Base-by-base conservation (phyloP, 2,113 vertebrate genomes). In the Prionailurus bengalensis region DNA sequence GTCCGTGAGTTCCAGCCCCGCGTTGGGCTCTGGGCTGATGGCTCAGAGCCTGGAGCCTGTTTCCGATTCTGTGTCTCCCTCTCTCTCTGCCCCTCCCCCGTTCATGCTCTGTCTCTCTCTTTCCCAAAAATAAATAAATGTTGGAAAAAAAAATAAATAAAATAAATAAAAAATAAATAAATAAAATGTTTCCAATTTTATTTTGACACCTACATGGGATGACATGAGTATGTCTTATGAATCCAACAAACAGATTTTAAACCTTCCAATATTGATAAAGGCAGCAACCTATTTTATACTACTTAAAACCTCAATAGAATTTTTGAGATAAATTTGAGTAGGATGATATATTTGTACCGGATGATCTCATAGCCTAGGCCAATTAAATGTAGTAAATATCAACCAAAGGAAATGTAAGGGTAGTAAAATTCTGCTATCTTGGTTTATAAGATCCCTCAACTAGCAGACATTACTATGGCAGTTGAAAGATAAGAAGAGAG, bases 381-480 rank as follows among this genome's bases (percentile, higher is more conserved):
- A 82, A 55, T 82, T 66, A 89, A 95, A 66, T 45, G 2, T 66
- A 78, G 17, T 74, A 78, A 73, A 65, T 92, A 48, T 36, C 19
- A 73, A 85, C 71, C 48, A 85, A 78, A 76, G 23, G 19, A 92
- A 83, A 78, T 78, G 1, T n/a, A 76, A 97, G 9, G 14, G 58
- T 23, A 39, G 2, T 21, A 86, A 89, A 97, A 78, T 79, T 94
- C 33, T 94, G 23, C 90, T 95, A 91, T 91, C 61, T 68, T 83
- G 25, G 88, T 79, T 68, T 94, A 80, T 10, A 80, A 31, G 3
- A 86, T 85, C 80, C 25, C 11, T 2, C 58, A 76, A 76, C 16
- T 45, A 90, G 27, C 27, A 79, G 4, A 55, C 15, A 63, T 81
- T 65, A 88, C 27, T 89, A 55, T 74, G 33, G 79, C 36, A 63